These are phyloP conservation scores for Myotis pilosus DNA, from an alignment of 2,797 vertebrate species.

Conservation along the genomic window DNA sequence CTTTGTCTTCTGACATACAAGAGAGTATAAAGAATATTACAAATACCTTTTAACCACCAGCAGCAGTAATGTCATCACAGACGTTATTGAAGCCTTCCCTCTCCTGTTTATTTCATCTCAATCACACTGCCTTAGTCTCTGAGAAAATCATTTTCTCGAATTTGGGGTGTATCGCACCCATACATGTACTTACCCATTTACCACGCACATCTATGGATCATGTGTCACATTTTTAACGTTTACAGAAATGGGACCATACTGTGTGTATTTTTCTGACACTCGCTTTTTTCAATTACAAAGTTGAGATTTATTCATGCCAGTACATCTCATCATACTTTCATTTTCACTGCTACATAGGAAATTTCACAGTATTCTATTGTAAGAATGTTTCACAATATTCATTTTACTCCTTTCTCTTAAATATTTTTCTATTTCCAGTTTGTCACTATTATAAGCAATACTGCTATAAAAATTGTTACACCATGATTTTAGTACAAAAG, in stretches of 20 bases:
- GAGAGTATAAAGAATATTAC: background rate
- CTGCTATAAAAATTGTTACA: background rate
- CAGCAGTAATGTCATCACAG: background rate
- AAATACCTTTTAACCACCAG: background rate
- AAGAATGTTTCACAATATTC: background rate
- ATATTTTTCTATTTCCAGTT: background rate
- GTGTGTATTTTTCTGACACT: background rate
- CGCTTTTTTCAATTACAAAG: background rate
- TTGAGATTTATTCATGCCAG: background rate
- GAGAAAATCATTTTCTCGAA: background rate
- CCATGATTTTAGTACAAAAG: background rate
- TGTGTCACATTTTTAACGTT: background rate
- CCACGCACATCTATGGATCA: background rate
- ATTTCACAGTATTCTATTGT: background rate
- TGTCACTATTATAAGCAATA: background rate
- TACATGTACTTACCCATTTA: background rate
- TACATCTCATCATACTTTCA: background rate
- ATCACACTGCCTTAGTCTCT: background rate
- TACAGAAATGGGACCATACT: background rate
- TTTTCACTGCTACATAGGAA: background rate
- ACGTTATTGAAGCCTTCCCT: background rate
- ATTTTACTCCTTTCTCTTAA: background rate
- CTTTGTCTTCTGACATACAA: background rate
- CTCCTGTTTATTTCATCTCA: background rate
- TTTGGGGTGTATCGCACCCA: background rate